phyloP scores from a whole-genome alignment of 2,797 vertebrate genomes.

The Melanogrammus aeglefinus region DNA sequence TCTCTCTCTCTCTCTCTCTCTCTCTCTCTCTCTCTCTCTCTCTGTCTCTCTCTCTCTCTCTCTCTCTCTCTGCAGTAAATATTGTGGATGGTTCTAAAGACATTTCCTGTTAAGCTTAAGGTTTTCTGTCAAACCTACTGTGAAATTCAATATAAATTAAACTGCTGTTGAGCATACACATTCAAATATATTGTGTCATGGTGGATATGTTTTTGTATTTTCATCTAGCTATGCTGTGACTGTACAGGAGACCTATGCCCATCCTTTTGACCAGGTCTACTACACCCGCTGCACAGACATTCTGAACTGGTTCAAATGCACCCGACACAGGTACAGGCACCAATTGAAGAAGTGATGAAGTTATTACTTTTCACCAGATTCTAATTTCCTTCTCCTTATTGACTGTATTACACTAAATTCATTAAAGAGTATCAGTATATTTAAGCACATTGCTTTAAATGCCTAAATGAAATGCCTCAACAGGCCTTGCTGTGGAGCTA shows the following conservation, averaged over 20 bases:
- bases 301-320: constrained; percentile 97
- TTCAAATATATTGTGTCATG: neutral
- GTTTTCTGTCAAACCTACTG: constrained; percentile 13
- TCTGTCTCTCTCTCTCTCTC: constrained; percentile 13
- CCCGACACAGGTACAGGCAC: constrained; percentile 81
- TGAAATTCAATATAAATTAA: constrained; percentile 18
- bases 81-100: constrained; percentile 22
- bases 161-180: neutral
- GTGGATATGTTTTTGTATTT: neutral
- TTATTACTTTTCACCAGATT: neutral
- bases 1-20: constrained; percentile 10
- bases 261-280: constrained; percentile 94
- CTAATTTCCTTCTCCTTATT: too few relatives aligned
- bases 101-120: constrained; percentile 7
- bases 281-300: constrained; percentile 94
- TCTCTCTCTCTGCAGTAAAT: constrained; percentile 23
- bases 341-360: too few relatives aligned
- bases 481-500: neutral
- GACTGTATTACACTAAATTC: neutral
- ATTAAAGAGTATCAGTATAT: neutral
- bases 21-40: constrained; percentile 12
- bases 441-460: neutral
- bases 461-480: neutral
- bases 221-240: constrained; percentile 85
- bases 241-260: constrained; percentile 90